Conservation (phyloP, 2,888 invertebrate genomes). For the Leptopilina drosophilae region DNA sequence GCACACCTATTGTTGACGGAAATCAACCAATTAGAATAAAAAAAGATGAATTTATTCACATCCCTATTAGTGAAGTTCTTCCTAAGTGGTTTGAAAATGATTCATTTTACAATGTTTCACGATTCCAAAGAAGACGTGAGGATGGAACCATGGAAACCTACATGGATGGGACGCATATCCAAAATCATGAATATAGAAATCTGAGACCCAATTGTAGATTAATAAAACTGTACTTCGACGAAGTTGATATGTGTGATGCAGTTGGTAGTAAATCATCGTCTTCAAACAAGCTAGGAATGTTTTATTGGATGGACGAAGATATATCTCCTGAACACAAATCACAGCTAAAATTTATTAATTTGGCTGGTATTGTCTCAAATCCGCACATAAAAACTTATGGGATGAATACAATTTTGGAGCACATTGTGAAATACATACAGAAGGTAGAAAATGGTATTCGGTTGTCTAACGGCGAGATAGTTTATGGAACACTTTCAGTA, state of each 20-base stretch:
- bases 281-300: neutral
- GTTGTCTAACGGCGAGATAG: too few species aligned
- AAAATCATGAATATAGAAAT: neutral
- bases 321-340: neutral
- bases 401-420: neutral
- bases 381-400: neutral
- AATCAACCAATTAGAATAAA: neutral
- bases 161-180: neutral
- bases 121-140: neutral
- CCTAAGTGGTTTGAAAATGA: neutral
- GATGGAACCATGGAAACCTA: neutral
- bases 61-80: neutral
- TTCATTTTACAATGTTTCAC: neutral
- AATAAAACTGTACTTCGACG: neutral
- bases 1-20: neutral
- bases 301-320: conserved; percentile 12
- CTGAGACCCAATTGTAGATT: neutral
- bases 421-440: neutral
- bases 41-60: neutral
- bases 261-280: neutral
- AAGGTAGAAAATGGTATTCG: neutral
- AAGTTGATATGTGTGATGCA: conserved; percentile 6
- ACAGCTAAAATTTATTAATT: conserved; percentile 1
- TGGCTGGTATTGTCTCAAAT: neutral
- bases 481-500: too few species aligned